phyloP scores from a whole-genome alignment of 2,113 vertebrate genomes.

The Lepus europaeus region DNA sequence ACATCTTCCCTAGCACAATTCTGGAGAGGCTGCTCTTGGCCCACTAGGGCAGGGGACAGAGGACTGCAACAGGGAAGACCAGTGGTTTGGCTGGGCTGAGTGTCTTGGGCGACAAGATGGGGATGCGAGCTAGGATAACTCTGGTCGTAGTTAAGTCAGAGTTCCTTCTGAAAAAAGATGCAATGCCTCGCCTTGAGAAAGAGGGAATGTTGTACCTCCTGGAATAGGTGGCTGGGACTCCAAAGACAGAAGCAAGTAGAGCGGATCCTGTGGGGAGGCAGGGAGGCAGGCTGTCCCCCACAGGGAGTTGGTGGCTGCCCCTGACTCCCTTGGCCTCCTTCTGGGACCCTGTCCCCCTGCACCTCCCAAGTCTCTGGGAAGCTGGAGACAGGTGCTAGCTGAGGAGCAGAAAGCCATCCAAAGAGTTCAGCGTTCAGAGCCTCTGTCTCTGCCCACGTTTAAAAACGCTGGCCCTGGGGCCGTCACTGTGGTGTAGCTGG shows the following conservation, averaged over 20 bases:
- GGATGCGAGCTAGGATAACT: background rate
- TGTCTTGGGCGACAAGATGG: background rate
- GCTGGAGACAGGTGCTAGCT: background rate
- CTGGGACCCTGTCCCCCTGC: background rate
- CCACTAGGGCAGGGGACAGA: background rate
- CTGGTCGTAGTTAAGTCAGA: background rate
- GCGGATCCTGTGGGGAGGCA: rapidly evolving
- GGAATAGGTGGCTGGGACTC: background rate
- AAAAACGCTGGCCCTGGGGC: too few relatives aligned
- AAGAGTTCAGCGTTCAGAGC: background rate
- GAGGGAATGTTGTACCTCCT: background rate
- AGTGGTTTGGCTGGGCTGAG: background rate
- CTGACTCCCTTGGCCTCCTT: background rate
- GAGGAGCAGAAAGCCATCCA: background rate
- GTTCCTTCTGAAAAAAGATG: background rate
- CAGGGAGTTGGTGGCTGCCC: too few relatives aligned
- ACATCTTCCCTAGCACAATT: background rate
- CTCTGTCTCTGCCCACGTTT: background rate
- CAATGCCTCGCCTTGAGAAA: background rate
- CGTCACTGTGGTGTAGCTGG: too few relatives aligned
- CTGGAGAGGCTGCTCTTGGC: background rate
- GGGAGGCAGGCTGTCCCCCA: too few relatives aligned
- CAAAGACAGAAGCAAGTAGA: background rate
- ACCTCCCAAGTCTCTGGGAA: background rate
- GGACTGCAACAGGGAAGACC: too few relatives aligned